Percentiles rank a stretch among this genome's conserved stretches.
Evolutionary conservation across 2,888 invertebrate species (phyloP).

Genomic region (Adelognathus sp.): DNA sequence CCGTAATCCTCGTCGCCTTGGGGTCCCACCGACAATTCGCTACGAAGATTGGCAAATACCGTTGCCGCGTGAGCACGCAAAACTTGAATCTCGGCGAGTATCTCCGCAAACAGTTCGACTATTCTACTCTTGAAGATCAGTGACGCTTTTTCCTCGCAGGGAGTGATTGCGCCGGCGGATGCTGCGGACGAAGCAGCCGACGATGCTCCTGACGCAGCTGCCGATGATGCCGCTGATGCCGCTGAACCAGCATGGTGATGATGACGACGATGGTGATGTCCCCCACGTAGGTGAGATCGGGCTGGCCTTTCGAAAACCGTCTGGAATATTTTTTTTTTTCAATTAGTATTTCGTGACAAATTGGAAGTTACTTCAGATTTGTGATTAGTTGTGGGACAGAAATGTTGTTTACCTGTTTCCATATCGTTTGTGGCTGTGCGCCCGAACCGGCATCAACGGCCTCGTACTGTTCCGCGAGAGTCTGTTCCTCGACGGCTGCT

Average conservation of each 20-base stretch:
- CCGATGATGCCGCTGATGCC: neutral
- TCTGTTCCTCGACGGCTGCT: neutral
- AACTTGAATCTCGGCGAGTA: neutral
- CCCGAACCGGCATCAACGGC: neutral
- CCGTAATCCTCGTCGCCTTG: constrained; percentile 7
- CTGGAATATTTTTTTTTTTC: neutral
- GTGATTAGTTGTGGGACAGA: neutral
- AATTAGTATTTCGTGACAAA: neutral
- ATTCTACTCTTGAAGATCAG: neutral
- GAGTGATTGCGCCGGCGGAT: neutral
- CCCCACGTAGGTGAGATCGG: neutral
- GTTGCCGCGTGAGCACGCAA: too few relatives aligned
- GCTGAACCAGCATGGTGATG: neutral
- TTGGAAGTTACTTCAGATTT: too few relatives aligned
- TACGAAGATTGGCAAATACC: constrained; percentile 56
- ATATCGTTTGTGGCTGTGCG: neutral
- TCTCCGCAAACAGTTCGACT: constrained; percentile 34
- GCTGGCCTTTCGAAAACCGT: neutral
- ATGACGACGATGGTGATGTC: neutral
- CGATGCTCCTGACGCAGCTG: constrained; percentile 10
- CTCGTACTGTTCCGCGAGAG: neutral
- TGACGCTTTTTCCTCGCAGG: neutral
- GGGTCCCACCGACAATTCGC: constrained; percentile 29
- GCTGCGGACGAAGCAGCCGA: neutral
- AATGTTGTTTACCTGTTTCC: constrained; percentile 1